Conservation (phyloP, 2,888 invertebrate species). For the Lepidocyrtoides sp. region DNA sequence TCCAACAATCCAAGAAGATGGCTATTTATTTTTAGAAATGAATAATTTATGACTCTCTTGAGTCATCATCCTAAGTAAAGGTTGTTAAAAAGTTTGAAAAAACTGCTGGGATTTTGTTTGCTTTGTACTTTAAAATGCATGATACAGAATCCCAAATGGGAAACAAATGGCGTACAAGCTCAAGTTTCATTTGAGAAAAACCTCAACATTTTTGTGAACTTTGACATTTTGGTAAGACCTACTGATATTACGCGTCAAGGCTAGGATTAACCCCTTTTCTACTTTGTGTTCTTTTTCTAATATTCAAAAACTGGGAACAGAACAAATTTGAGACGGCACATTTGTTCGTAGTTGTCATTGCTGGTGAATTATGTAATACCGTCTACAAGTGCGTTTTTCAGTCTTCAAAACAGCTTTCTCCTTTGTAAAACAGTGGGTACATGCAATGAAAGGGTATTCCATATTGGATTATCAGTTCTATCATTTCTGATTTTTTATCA, state of each 20-base stretch:
- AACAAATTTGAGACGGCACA: neutral
- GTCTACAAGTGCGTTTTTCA: neutral
- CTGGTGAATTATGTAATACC: slow-evolving; percentile 2
- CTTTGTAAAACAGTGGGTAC: neutral
- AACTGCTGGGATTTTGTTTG: neutral
- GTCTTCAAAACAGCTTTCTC: neutral
- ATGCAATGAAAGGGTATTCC: neutral
- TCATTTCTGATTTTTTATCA: slow-evolving; percentile 14
- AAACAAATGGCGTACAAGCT: slow-evolving; percentile 60
- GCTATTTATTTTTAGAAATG: neutral
- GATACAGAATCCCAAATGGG: slow-evolving; percentile 31
- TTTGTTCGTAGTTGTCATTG: slow-evolving; percentile 35
- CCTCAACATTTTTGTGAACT: slow-evolving; percentile 77
- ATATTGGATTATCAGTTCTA: slow-evolving; percentile 1
- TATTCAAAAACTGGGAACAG: slow-evolving; percentile 6
- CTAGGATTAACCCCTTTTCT: slow-evolving; percentile 44
- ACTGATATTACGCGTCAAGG: slow-evolving; percentile 27
- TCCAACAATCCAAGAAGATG: too few species aligned
- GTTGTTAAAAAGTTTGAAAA: neutral
- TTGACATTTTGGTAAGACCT: slow-evolving; percentile 54
- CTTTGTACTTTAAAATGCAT: too few species aligned
- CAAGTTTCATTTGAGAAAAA: slow-evolving; percentile 44
- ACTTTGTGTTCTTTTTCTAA: neutral
- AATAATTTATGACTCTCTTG: neutral
- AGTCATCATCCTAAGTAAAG: neutral